A percentile compares a stretch with the other conserved stretches of the same genome.
Conservation (phyloP, 2,888 invertebrate species). For the Cheilosia soror region DNA sequence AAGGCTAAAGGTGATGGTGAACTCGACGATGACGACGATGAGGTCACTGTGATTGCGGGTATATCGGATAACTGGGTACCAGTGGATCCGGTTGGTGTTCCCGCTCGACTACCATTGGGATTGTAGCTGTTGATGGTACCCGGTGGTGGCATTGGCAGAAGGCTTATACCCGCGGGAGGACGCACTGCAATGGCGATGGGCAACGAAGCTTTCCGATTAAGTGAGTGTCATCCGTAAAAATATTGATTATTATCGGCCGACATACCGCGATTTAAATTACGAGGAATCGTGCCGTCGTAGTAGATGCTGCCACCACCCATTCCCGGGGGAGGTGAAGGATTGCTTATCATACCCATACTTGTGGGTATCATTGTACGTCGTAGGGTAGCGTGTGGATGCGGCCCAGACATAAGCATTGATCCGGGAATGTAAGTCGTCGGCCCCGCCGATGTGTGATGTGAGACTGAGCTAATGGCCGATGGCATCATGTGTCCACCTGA, state of each 20-base stretch:
- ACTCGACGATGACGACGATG: constrained; percentile 78
- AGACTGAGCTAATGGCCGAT: constrained; percentile 79
- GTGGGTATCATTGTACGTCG: constrained; percentile 82
- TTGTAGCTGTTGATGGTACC: constrained; percentile 79
- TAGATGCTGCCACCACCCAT: constrained; percentile 78
- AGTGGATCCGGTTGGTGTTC: constrained; percentile 78
- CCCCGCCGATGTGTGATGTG: constrained; percentile 78
- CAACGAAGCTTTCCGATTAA: constrained; percentile 81
- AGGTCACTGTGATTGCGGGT: constrained; percentile 80
- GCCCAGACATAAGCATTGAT: constrained; percentile 81
- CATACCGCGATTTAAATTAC: constrained; percentile 80
- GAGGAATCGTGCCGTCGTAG: constrained; percentile 82
- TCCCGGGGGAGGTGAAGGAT: constrained; percentile 72
- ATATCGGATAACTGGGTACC: constrained; percentile 78
- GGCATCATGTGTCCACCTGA: constrained; percentile 80
- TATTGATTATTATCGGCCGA: constrained; percentile 81
- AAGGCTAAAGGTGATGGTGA: constrained; percentile 76
- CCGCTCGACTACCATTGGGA: constrained; percentile 76
- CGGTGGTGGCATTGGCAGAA: constrained; percentile 79
- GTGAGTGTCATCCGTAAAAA: constrained; percentile 83
- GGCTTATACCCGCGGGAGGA: constrained; percentile 79
- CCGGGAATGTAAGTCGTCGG: constrained; percentile 81
- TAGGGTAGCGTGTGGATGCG: constrained; percentile 81
- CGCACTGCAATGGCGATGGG: constrained; percentile 80
- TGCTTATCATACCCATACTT: constrained; percentile 80